Base-by-base conservation (phyloP, 2,113 vertebrate species). In the Aspidoscelis tigris region DNA sequence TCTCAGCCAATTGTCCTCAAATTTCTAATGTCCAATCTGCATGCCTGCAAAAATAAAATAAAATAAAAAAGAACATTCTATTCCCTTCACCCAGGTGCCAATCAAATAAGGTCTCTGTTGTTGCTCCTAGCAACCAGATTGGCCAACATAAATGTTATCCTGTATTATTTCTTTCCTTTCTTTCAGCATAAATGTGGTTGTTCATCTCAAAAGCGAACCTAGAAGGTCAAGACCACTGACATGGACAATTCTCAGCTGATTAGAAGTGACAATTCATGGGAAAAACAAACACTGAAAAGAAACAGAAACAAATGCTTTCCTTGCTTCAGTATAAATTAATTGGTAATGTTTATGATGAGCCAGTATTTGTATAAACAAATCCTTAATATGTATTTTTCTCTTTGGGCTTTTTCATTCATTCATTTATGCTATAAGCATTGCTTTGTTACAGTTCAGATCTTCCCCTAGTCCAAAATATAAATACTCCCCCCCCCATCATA, bases 211-310 rank as follows among this genome's bases (percentile, higher is more conserved):
- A 64, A 65, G 58, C 58, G 43, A 65, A 65, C 20, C 9, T 22
- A 78, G 65, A 78, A 70, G 76, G 76, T 78, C 76, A 78, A 65
- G 39, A 39, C 58, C 41, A 44, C 33, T 78, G 39, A 65, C 58
- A 65, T 65, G 58, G 76, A 41, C 76, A 78, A 26, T 78, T 64
- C 39, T 65, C 39, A 39, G 53, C 12, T 64, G 33, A 64, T 21
- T 43, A 3, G 18, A 43, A 39, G 55, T 65, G 58, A 12, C n/a
- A 65, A 65, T 78, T 65, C 21, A 43, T 41, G 41, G 20, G 55
- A 33, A 61, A 77, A 4, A 64, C 21, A 77, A 4, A 64, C 21
- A 41, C 65, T 78, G 10, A 65, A 26, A 77, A 77, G 33, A 44
- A 3, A 78, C 33, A 14, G 18, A 44, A 43, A 24, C 20, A 43